Evolutionary conservation across 2,888 invertebrate species (phyloP), one percentile per base, ranked within the genome.

Genomic region (Timema cristinae): DNA sequence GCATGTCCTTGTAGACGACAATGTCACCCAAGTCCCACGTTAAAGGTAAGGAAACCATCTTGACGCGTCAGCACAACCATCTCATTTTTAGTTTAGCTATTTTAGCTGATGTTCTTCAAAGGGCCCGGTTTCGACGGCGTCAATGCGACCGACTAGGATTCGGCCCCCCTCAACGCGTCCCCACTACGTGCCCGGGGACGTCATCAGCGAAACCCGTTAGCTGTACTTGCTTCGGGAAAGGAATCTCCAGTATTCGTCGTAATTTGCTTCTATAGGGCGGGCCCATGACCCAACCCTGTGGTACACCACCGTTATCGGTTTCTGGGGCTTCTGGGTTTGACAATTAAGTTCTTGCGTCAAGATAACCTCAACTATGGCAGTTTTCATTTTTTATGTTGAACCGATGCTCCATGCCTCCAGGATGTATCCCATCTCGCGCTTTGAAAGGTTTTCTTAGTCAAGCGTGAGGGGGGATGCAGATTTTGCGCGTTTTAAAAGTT

Each of bases 311-410:
- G 54, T 54, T n/a, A n/a, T 54, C 54, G 11, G 54, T n/a, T 54
- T 4, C 4, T 54, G 54, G 11, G 54, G n/a, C 11, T 4, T 54
- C 54, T 54, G 54, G 1, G 54, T 54, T 54, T 54, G 11, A 54
- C 54, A n/a, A 54, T 54, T 54, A 54, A n/a, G n/a, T 54, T 54
- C 54, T 54, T 54, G 54, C 54, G 54, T 54, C n/a, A 4, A 54
- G 54, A 54, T 54, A 54, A 54, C 54, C 11, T 54, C 54, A 54
- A 54, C 54, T 54, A 54, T 54, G 54, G 54, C n/a, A 4, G 32
- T 32, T 32, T 4, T 32, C 32, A 1, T 32, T 32, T 32, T 32
- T 32, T 32, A 32, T 32, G 32, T 32, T 32, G 32, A 32, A 32
- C 32, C 32, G 32, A 4, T 32, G 32, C 32, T 32, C 54, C 54